Conservation (phyloP, 1,140 invertebrate genomes). For the Lethrus apterus region DNA sequence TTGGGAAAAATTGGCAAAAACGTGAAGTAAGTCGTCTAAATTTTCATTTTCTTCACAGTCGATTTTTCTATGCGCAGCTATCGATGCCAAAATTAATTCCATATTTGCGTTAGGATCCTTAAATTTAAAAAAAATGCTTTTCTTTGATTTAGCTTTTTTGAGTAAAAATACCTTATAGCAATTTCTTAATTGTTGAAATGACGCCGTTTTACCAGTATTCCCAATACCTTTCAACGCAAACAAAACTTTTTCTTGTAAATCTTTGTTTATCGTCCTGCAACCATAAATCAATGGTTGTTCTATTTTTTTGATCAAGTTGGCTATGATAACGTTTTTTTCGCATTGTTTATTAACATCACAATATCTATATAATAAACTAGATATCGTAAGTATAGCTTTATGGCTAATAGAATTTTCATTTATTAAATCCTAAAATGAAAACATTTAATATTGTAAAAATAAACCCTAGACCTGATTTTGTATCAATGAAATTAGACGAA, state of each 20-base stretch:
- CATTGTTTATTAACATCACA: constrained; percentile 12
- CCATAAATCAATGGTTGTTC: constrained; percentile 12
- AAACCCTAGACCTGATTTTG: no score
- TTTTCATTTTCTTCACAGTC: constrained; percentile 39
- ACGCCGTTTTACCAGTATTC: constrained; percentile 53
- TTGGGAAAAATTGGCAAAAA: constrained; percentile 49
- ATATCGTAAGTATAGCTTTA: constrained; percentile 13
- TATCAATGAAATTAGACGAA: no score
- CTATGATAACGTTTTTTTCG: constrained; percentile 9
- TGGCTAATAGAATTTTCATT: no score
- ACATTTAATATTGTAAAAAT: no score
- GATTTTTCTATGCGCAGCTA: constrained; percentile 48
- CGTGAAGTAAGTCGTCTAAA: constrained; percentile 39
- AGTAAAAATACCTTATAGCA: constrained; percentile 42
- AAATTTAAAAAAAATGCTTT: constrained; percentile 2
- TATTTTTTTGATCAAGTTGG: constrained; percentile 14
- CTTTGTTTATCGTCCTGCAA: constrained; percentile 10
- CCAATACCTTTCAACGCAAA: constrained; percentile 60
- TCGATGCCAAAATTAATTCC: constrained; percentile 46
- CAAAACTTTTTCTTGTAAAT: constrained; percentile 41
- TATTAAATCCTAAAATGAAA: not conserved
- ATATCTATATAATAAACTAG: constrained; percentile 15
- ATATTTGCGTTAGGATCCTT: constrained; percentile 30
- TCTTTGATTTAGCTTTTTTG: not conserved
- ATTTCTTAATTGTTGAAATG: constrained; percentile 35